Evolutionary conservation across 1,140 invertebrate genomes (phyloP), one percentile per base, ranked within the genome.

Genomic region (Pantala flavescens): DNA sequence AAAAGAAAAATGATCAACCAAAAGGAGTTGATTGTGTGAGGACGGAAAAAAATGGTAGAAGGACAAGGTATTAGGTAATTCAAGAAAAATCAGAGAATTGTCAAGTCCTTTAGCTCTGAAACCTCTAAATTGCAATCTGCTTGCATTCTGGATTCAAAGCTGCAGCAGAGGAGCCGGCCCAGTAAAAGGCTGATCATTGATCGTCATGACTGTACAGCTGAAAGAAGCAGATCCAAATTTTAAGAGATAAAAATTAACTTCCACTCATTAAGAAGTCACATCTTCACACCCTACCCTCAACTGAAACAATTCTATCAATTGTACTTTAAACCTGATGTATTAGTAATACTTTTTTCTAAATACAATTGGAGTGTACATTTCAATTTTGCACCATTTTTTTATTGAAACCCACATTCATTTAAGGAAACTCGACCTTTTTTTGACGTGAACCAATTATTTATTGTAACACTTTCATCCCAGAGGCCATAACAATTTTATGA

Each of bases 401-500:
- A 36, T 36, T 36, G 3, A 36, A 63, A 63, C n/a, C n/a, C 49
- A 63, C 49, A 63, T 19, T 63, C 49, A 36, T 63, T 19, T 63
- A 63, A 63, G 49, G 49, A 63, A 63, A 63, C 49, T 63, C 49
- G 49, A 63, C 49, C 49, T 63, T 63, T 36, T 36, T 36, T 63
- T 63, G 3, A 63, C 49, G 49, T 63, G 49, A 63, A 63, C 49
- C 49, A 63, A 19, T 63, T 16, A 63, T 63, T 63, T 63, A 63
- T 63, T 63, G 49, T 63, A 63, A 63, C 49, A 63, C 49, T 63
- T 63, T 63, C 49, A 63, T 63, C 49, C 49, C 49, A 63, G 49
- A 63, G n/a, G 49, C 49, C 49, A 63, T 63, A 63, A 63, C 49
- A 63, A 63, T 63, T 63, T 19, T 19, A 63, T 63, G 49, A 63